phyloP scores from a whole-genome alignment of 2,888 invertebrate genomes.

The Lycocerus yunnanus region DNA sequence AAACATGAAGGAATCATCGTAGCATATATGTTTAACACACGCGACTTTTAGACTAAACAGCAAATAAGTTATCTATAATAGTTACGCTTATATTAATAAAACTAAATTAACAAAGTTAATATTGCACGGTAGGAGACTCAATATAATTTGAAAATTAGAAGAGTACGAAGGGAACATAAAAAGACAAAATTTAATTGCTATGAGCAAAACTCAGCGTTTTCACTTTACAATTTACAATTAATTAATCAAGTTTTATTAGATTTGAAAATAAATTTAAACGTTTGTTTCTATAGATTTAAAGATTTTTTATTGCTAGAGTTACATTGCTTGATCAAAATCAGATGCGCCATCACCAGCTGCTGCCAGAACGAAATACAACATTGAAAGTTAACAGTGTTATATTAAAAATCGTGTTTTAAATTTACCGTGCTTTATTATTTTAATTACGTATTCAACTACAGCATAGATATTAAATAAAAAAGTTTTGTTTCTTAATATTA shows the following conservation, averaged over 20 bases:
- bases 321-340: slow-evolving; percentile 21
- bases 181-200: not conserved
- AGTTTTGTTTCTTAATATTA: not conserved
- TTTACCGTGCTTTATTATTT: slow-evolving; percentile 5
- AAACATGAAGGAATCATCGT: slow-evolving; percentile 40
- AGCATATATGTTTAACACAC: slow-evolving; percentile 32
- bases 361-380: not conserved
- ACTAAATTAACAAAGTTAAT: not conserved
- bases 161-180: not conserved
- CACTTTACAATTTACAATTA: not conserved
- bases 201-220: not conserved
- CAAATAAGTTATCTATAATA: not conserved
- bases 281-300: not conserved
- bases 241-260: not conserved
- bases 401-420: slow-evolving; percentile 1
- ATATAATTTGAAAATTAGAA: not conserved
- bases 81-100: not conserved
- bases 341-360: slow-evolving; percentile 4
- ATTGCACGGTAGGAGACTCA: not conserved
- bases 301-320: slow-evolving; percentile 12
- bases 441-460: not conserved
- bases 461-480: not conserved
- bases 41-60: slow-evolving; percentile 22
- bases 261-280: not conserved
- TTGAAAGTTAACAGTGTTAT: slow-evolving; percentile 2